Evolutionary conservation across 2,797 vertebrate genomes (phyloP).

Genomic region (Mionectes olivaceus): DNA sequence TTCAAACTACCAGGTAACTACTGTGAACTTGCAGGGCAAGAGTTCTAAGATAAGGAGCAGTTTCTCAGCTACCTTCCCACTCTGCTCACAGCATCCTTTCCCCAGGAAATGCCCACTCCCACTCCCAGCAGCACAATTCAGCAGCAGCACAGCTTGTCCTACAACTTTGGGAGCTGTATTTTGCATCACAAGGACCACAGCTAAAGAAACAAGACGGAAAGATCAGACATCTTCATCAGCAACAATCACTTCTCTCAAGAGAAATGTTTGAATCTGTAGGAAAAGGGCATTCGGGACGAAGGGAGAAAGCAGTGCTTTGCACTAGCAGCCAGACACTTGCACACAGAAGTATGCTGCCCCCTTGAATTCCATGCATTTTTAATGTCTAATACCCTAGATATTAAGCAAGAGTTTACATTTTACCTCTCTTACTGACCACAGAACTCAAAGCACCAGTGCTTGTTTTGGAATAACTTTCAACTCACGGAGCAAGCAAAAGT

Average conservation of each 20-base stretch:
- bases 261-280: background rate
- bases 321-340: background rate
- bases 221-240: background rate
- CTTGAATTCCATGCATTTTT: constrained; percentile 61
- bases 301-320: background rate
- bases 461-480: constrained; percentile 1
- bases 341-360: background rate
- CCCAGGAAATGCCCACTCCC: background rate
- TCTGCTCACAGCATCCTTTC: background rate
- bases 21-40: background rate
- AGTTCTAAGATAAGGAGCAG: background rate
- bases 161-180: background rate
- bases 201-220: background rate
- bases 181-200: background rate
- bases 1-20: background rate
- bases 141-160: background rate
- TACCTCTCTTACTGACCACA: constrained; percentile 7
- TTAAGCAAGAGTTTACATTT: constrained; percentile 49
- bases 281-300: background rate
- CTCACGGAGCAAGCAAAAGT: background rate
- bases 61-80: background rate
- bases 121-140: background rate
- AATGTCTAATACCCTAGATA: constrained; percentile 1
- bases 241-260: background rate
- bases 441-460: background rate